These are phyloP conservation scores for Monopterus albus DNA, from an alignment of 2,113 vertebrate genomes.

Conservation along the genomic window DNA sequence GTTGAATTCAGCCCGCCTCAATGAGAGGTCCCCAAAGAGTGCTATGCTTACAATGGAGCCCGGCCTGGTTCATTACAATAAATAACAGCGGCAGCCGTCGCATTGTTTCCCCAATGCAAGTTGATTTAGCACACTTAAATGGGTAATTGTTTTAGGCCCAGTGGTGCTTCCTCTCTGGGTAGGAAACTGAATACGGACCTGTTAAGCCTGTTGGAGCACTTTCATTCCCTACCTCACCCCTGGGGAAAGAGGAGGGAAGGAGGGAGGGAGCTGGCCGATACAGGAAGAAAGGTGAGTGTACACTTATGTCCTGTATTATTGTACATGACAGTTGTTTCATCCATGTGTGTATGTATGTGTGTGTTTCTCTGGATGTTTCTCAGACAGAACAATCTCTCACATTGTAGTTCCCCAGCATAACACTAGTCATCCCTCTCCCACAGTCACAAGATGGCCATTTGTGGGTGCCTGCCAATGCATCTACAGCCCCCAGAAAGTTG, in stretches of 20 bases:
- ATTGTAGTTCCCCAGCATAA: conserved; percentile 21
- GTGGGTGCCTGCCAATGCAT: conserved; percentile 62
- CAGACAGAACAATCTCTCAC: conserved; percentile 30
- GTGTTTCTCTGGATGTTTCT: conserved; percentile 22
- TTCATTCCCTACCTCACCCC: neutral
- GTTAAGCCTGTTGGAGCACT: conserved; percentile 1
- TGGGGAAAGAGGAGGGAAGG: neutral
- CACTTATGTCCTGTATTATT: conserved; percentile 1
- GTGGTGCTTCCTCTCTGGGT: conserved; percentile 56
- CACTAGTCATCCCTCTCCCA: conserved; percentile 53
- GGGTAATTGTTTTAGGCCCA: conserved; percentile 70
- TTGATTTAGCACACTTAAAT: conserved; percentile 68
- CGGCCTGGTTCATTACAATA: conserved; percentile 76
- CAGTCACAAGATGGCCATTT: conserved; percentile 66
- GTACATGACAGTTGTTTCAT: conserved; percentile 11
- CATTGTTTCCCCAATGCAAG: conserved; percentile 69
- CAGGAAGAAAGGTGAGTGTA: too few relatives aligned
- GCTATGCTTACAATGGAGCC: conserved; percentile 69
- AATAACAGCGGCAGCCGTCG: conserved; percentile 73
- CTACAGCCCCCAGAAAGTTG: conserved; percentile 60
- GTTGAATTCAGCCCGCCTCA: conserved; percentile 68
- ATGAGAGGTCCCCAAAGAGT: conserved; percentile 71
- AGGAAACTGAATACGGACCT: conserved; percentile 50
- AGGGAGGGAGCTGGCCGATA: too few relatives aligned
- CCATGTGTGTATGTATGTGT: conserved; percentile 23